Conservation (phyloP, 2,797 vertebrate genomes). For the Mormyrops attenuatus region DNA sequence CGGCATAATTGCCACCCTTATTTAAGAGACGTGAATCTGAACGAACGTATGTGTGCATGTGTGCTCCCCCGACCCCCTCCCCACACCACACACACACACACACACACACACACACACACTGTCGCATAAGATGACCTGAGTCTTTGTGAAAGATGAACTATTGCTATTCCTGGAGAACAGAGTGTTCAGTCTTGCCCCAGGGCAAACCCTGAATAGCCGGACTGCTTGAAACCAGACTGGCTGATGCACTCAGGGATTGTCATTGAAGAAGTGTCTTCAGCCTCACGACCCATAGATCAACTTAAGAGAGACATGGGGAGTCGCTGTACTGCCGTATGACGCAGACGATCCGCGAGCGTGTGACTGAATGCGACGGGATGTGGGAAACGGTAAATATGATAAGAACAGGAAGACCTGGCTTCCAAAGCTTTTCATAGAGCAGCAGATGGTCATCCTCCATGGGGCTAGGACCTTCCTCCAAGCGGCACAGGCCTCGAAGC, state of each 20-base stretch:
- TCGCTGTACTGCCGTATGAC: background rate
- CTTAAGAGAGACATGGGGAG: constrained; percentile 44
- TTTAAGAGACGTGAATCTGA: constrained; percentile 65
- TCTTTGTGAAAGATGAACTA: constrained; percentile 73
- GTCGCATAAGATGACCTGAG: constrained; percentile 67
- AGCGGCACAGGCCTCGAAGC: background rate
- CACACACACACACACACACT: constrained; percentile 28
- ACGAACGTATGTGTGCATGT: constrained; percentile 46
- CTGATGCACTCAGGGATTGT: constrained; percentile 66
- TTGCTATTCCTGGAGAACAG: constrained; percentile 72
- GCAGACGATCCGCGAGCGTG: constrained; percentile 13
- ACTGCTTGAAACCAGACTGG: constrained; percentile 62
- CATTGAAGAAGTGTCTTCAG: constrained; percentile 68
- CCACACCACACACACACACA: constrained; percentile 1
- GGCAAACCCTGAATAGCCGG: constrained; percentile 74
- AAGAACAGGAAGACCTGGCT: constrained; percentile 4
- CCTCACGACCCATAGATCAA: constrained; percentile 61
- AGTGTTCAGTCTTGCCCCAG: constrained; percentile 67
- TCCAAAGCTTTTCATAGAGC: constrained; percentile 6
- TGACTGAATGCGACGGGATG: background rate
- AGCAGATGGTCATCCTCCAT: constrained; percentile 7
- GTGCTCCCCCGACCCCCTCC: background rate
- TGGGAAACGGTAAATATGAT: background rate
- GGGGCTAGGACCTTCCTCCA: constrained; percentile 3
- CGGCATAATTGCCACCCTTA: constrained; percentile 56